phyloP scores from a whole-genome alignment of 2,888 invertebrate species.

The Tiliacea aurago region DNA sequence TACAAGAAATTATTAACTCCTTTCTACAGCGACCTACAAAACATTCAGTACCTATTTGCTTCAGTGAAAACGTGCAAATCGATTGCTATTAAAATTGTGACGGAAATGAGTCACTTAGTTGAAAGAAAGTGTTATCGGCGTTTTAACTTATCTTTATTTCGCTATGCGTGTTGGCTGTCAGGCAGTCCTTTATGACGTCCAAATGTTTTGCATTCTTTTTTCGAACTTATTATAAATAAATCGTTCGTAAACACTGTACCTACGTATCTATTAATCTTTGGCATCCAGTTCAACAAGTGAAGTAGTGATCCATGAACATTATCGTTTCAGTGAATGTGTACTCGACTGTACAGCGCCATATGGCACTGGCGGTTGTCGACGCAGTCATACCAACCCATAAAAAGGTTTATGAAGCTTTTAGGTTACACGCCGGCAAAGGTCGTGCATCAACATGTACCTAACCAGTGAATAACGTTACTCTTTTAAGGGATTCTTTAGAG shows the following conservation, averaged over 20 bases:
- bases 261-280: constrained; percentile 19
- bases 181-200: not conserved
- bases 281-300: constrained; percentile 33
- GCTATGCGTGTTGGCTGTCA: constrained; percentile 25
- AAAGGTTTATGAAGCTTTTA: constrained; percentile 84
- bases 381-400: constrained; percentile 85
- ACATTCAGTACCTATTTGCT: constrained; percentile 36
- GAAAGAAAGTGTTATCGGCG: constrained; percentile 49
- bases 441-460: constrained; percentile 59
- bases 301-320: constrained; percentile 49
- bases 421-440: constrained; percentile 77
- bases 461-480: constrained; percentile 53
- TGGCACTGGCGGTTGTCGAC: constrained; percentile 81
- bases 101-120: constrained; percentile 53
- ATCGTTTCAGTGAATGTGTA: constrained; percentile 56
- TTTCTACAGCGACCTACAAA: constrained; percentile 9
- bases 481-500: constrained; percentile 57
- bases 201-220: not conserved
- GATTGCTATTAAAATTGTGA: constrained; percentile 46
- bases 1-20: constrained; percentile 28
- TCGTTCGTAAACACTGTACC: constrained; percentile 5
- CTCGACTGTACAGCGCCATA: constrained; percentile 84
- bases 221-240: not conserved
- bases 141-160: constrained; percentile 45
- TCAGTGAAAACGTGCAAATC: constrained; percentile 56